Percentiles rank a stretch among this genome's conserved stretches.
Conservation (phyloP, 2,888 invertebrate species). For the Brachyptera risi region DNA sequence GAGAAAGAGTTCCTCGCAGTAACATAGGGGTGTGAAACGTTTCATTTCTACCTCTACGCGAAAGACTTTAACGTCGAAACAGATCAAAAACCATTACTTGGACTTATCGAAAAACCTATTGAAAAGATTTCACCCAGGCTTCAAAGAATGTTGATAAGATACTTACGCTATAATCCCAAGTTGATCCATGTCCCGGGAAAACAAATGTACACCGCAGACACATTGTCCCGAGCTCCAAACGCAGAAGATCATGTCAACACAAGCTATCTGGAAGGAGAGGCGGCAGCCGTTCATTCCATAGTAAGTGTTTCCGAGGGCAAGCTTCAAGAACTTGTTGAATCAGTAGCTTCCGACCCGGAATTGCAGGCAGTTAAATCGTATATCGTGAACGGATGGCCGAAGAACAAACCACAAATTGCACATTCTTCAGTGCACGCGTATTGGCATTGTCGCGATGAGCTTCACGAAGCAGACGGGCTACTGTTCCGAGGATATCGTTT, state of each 20-base stretch:
- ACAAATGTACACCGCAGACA: conserved; percentile 13
- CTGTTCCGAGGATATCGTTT: background rate
- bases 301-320: background rate
- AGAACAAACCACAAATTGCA: background rate
- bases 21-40: background rate
- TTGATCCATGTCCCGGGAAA: conserved; percentile 6
- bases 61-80: background rate
- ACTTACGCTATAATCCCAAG: background rate
- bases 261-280: background rate
- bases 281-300: background rate
- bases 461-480: conserved; percentile 10
- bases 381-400: background rate
- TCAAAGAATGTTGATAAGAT: background rate
- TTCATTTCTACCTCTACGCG: background rate
- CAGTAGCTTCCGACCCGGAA: background rate
- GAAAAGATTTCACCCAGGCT: conserved; percentile 7
- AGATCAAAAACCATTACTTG: conserved; percentile 15
- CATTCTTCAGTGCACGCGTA: background rate
- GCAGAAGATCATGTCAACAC: background rate
- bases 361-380: background rate
- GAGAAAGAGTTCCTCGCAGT: conserved; percentile 14
- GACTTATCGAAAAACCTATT: background rate
- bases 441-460: conserved; percentile 8
- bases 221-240: background rate
- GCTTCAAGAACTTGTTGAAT: background rate